These are phyloP conservation scores for Rhodophaea formosa DNA, from an alignment of 2,888 invertebrate genomes.

Conservation along the genomic window DNA sequence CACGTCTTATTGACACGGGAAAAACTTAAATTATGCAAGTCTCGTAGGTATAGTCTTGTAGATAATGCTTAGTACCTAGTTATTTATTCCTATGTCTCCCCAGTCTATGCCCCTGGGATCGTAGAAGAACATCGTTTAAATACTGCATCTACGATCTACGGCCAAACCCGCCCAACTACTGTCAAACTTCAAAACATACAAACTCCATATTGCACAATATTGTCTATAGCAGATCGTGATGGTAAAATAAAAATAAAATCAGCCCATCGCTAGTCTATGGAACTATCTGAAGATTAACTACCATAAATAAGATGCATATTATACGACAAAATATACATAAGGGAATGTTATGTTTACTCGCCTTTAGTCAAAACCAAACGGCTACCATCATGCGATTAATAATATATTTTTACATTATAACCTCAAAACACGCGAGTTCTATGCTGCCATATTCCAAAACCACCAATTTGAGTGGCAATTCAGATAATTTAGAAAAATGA, in stretches of 20 bases:
- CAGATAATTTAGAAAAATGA: not conserved
- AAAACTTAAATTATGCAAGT: no score
- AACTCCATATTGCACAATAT: conserved; percentile 51
- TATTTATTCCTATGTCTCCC: conserved; percentile 1
- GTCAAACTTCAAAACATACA: conserved; percentile 31
- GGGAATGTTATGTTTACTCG: conserved; percentile 53
- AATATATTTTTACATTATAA: conserved; percentile 20
- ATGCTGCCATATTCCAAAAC: conserved; percentile 14
- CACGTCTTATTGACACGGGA: no score
- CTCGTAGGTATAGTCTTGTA: no score
- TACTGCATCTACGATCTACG: conserved; percentile 16
- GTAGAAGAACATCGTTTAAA: not conserved
- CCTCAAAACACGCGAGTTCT: conserved; percentile 15
- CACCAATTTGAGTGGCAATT: not conserved
- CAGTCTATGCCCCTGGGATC: not conserved
- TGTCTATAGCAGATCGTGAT: conserved; percentile 51
- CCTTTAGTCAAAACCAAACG: conserved; percentile 28
- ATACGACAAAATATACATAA: conserved; percentile 50
- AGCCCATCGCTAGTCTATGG: conserved; percentile 70
- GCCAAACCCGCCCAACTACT: conserved; percentile 12
- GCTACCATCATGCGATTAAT: conserved; percentile 30
- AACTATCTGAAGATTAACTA: conserved; percentile 45
- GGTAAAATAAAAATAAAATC: conserved; percentile 53
- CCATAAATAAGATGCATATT: conserved; percentile 58
- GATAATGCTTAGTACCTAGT: not conserved